A percentile compares a stretch with the other conserved stretches of the same genome.
phyloP scores from a whole-genome alignment of 2,113 vertebrate species.

The Pelecanoides urinatrix region DNA sequence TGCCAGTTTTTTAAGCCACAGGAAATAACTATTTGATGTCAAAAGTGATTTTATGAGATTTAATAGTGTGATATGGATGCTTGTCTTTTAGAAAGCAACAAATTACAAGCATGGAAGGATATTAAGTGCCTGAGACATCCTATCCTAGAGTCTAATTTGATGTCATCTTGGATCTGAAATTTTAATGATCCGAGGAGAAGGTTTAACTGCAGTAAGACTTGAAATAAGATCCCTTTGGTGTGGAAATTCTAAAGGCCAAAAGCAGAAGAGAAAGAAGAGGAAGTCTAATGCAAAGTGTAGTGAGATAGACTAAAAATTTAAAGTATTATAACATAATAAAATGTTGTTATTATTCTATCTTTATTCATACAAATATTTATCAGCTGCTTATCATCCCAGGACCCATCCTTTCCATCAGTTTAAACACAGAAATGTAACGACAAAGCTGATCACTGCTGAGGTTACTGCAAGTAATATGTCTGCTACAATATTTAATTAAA shows the following conservation, averaged over 20 bases:
- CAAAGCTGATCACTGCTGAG: not conserved
- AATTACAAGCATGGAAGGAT: not conserved
- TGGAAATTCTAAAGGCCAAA: not conserved
- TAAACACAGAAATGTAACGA: not conserved
- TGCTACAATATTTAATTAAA: constrained; percentile 48
- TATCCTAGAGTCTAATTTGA: not conserved
- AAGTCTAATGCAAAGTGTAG: not conserved
- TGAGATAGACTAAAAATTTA: not conserved
- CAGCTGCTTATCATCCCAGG: not conserved
- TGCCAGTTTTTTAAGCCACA: not conserved
- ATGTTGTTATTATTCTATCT: not conserved
- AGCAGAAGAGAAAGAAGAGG: not conserved
- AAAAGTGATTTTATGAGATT: not conserved
- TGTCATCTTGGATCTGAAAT: not conserved
- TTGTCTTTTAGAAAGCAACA: not conserved
- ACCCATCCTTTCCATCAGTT: not conserved
- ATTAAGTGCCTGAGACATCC: not conserved
- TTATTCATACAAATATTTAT: not conserved
- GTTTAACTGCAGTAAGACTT: not conserved
- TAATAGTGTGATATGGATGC: not conserved
- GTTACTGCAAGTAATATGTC: not conserved
- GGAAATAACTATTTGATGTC: not conserved
- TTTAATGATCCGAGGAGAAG: not conserved
- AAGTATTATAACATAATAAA: not conserved
- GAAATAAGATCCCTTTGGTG: not conserved